These are phyloP conservation scores for Plutella xylostella DNA, from an alignment of 2,888 invertebrate genomes.

Conservation along the genomic window DNA sequence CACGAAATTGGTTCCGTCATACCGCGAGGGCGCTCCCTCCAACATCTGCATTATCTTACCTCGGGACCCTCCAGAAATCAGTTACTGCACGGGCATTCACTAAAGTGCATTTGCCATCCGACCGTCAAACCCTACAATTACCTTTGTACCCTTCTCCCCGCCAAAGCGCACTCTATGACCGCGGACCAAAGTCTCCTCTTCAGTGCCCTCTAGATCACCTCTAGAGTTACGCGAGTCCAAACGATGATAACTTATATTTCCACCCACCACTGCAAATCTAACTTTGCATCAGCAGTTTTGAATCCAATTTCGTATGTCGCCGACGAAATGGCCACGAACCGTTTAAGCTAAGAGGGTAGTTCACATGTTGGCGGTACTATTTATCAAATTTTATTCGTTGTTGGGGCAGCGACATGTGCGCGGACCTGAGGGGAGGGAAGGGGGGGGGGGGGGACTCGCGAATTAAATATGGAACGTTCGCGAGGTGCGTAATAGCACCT, in stretches of 20 bases:
- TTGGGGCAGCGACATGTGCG: slow-evolving; percentile 62
- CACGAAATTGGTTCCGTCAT: slow-evolving; percentile 56
- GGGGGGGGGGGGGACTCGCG: slow-evolving; percentile 24
- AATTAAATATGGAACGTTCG: slow-evolving; percentile 60
- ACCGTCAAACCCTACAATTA: slow-evolving; percentile 53
- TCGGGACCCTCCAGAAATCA: slow-evolving; percentile 51
- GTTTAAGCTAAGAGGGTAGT: slow-evolving; percentile 67
- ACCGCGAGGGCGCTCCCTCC: slow-evolving; percentile 24
- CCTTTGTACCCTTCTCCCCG: slow-evolving; percentile 17
- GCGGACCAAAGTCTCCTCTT: neutral
- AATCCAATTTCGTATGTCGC: slow-evolving; percentile 19
- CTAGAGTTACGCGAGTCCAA: slow-evolving; percentile 29
- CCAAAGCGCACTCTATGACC: slow-evolving; percentile 23
- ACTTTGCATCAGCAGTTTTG: slow-evolving; percentile 13
- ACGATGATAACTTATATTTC: slow-evolving; percentile 47
- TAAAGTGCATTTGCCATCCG: slow-evolving; percentile 61
- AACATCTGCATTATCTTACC: slow-evolving; percentile 67
- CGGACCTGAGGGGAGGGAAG: slow-evolving; percentile 26
- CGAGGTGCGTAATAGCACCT: slow-evolving; percentile 26
- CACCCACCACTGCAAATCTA: slow-evolving; percentile 17
- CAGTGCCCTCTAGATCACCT: slow-evolving; percentile 13
- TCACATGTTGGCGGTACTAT: slow-evolving; percentile 65
- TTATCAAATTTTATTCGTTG: slow-evolving; percentile 67
- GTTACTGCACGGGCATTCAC: slow-evolving; percentile 54
- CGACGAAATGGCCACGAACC: slow-evolving; percentile 29